Conservation (phyloP, 2,888 invertebrate species). For the Phyllotreta cruciferae region DNA sequence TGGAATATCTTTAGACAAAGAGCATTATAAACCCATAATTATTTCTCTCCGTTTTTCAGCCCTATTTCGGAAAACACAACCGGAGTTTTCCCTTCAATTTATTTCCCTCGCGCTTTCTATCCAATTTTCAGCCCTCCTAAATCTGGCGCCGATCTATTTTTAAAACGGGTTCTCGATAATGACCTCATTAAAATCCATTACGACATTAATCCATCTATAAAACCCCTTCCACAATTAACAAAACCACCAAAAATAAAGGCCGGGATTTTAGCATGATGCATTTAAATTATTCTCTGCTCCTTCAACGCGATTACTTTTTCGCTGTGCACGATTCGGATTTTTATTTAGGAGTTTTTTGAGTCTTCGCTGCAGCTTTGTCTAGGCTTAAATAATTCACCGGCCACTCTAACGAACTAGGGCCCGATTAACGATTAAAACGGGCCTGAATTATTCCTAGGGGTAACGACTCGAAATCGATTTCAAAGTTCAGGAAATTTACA, state of each 20-base stretch:
- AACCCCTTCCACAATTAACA: constrained; percentile 24
- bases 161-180: constrained; percentile 27
- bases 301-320: not conserved
- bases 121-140: constrained; percentile 27
- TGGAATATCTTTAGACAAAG: constrained; percentile 1
- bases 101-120: constrained; percentile 23
- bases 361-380: too few relatives aligned
- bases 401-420: not conserved
- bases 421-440: constrained; percentile 9
- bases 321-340: too few relatives aligned
- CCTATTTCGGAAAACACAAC: constrained; percentile 20
- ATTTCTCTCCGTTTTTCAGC: constrained; percentile 19
- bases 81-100: constrained; percentile 26
- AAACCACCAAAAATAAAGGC: constrained; percentile 23
- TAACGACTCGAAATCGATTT: constrained; percentile 23
- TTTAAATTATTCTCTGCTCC: not conserved
- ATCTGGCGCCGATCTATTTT: constrained; percentile 26
- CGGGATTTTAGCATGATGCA: not conserved
- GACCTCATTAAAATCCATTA: constrained; percentile 34
- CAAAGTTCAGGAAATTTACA: constrained; percentile 26
- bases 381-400: too few relatives aligned
- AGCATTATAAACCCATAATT: constrained; percentile 22
- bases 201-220: constrained; percentile 26
- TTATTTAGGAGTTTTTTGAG: too few relatives aligned
- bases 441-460: constrained; percentile 23